A percentile compares a stretch with the other conserved stretches of the same genome.
phyloP scores from a whole-genome alignment of 2,888 invertebrate species.

The Cryptus viduatorius region DNA sequence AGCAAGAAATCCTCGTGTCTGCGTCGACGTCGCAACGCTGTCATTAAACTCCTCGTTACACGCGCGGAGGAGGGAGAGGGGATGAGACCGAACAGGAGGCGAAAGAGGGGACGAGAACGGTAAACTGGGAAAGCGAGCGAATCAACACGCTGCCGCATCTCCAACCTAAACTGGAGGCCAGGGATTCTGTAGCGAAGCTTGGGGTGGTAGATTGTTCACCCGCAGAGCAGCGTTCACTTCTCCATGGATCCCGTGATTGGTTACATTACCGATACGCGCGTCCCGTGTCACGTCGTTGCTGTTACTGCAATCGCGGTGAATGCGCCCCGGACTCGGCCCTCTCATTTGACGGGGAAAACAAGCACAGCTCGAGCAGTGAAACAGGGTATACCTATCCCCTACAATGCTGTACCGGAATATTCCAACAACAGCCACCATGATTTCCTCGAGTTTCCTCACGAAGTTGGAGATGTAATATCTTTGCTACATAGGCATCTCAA shows the following conservation, averaged over 20 bases:
- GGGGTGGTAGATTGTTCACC: constrained; percentile 8
- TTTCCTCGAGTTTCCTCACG: constrained; percentile 20
- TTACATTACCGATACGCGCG: constrained; percentile 85
- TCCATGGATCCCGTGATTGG: constrained; percentile 81
- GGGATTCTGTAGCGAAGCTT: constrained; percentile 49
- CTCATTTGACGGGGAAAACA: constrained; percentile 78
- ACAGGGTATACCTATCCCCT: constrained; percentile 53
- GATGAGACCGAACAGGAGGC: constrained; percentile 49
- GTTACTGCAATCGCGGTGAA: constrained; percentile 83
- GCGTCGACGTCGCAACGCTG: constrained; percentile 81
- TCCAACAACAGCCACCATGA: background rate
- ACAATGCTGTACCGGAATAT: constrained; percentile 11
- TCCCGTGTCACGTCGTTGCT: constrained; percentile 82
- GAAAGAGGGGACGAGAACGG: constrained; percentile 18
- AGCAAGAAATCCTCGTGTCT: constrained; percentile 67
- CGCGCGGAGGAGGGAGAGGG: constrained; percentile 41
- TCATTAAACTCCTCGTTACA: constrained; percentile 84
- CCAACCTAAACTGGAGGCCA: constrained; percentile 39
- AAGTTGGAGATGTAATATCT: constrained; percentile 2
- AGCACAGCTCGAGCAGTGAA: constrained; percentile 65
- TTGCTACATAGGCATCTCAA: background rate
- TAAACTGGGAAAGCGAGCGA: constrained; percentile 54
- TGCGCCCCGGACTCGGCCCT: constrained; percentile 64
- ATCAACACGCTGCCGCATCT: constrained; percentile 56
- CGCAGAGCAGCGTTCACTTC: constrained; percentile 50